These are phyloP conservation scores for Burhinus oedicnemus DNA, from an alignment of 2,113 vertebrate species.

Conservation along the genomic window DNA sequence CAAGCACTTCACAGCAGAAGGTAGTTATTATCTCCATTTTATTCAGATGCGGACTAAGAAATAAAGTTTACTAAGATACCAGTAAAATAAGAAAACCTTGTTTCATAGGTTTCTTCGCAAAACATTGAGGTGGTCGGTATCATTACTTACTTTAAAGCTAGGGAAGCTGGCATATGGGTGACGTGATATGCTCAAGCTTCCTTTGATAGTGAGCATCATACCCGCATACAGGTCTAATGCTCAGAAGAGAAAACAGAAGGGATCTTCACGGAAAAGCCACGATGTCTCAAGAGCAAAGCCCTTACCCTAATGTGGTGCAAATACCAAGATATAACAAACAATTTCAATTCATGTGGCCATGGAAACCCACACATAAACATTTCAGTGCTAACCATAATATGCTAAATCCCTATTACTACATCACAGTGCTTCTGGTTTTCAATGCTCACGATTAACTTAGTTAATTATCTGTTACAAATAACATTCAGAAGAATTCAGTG, in stretches of 20 bases:
- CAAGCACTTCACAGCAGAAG: neutral
- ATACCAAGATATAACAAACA: neutral
- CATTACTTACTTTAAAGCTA: neutral
- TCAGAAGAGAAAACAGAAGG: neutral
- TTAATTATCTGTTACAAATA: constrained; percentile 16
- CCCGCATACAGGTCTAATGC: neutral
- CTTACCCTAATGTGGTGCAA: neutral
- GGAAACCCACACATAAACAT: neutral
- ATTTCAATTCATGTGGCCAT: neutral
- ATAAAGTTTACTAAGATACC: neutral
- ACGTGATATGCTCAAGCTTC: neutral
- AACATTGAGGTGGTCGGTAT: neutral
- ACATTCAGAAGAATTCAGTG: neutral
- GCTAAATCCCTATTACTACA: neutral
- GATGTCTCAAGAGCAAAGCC: neutral
- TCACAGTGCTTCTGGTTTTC: neutral
- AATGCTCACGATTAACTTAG: neutral
- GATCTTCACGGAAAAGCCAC: neutral
- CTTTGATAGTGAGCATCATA: neutral
- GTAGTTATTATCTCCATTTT: neutral
- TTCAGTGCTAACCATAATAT: neutral
- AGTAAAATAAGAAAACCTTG: neutral
- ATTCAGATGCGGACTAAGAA: neutral
- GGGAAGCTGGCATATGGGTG: neutral
- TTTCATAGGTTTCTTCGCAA: neutral